Percentiles rank a stretch among this genome's conserved stretches.
phyloP scores from a whole-genome alignment of 2,113 vertebrate genomes.

The Sporophila hypoxantha region DNA sequence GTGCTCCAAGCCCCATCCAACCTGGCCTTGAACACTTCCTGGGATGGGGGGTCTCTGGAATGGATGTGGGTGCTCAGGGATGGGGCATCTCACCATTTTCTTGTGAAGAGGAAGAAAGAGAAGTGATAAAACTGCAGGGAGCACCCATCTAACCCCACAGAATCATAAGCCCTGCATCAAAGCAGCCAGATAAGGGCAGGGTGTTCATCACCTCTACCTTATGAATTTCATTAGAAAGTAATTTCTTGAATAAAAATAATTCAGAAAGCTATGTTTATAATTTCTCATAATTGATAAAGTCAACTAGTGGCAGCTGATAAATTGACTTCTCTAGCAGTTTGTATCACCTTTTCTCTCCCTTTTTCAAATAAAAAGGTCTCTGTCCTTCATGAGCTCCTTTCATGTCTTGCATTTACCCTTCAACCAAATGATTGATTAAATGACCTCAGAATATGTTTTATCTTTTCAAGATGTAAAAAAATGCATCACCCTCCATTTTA shows the following conservation, averaged over 20 bases:
- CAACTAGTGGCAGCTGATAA: not conserved
- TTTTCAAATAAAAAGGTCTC: not conserved
- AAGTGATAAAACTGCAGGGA: not conserved
- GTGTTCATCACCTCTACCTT: not conserved
- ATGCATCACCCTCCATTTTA: not conserved
- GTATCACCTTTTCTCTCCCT: not conserved
- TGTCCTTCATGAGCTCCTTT: not conserved
- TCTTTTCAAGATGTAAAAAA: not conserved
- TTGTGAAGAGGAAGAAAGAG: not conserved
- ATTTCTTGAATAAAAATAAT: not conserved
- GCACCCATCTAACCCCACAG: not conserved
- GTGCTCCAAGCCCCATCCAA: rapidly evolving
- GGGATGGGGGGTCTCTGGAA: not conserved
- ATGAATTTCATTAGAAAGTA: not conserved
- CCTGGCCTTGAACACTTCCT: not conserved
- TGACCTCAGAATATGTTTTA: not conserved
- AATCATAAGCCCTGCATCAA: not conserved
- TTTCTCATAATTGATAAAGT: constrained; percentile 8
- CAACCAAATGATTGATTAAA: constrained; percentile 1
- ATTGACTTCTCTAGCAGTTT: not conserved
- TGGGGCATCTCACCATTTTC: not conserved
- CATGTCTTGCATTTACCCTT: not conserved
- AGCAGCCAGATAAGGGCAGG: not conserved
- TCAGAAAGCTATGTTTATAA: not conserved
- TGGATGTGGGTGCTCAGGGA: not conserved